Conservation (phyloP, 2,888 invertebrate species). For the Choristoneura rosaceana region DNA sequence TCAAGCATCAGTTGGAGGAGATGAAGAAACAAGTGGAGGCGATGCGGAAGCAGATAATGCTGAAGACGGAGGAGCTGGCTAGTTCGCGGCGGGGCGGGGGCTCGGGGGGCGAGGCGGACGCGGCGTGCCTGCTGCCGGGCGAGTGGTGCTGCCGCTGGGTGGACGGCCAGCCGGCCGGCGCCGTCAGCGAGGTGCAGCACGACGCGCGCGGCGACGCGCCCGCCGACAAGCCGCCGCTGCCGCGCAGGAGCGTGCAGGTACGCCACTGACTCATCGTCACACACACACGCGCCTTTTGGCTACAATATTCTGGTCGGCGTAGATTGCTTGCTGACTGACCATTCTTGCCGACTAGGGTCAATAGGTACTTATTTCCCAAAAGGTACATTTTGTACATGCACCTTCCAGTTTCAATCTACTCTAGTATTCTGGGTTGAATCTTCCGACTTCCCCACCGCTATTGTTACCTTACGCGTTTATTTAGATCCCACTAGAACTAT, state of each 20-base stretch:
- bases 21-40: constrained; percentile 74
- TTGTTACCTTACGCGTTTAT: too few relatives aligned
- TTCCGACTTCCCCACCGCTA: too few relatives aligned
- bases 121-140: constrained; percentile 71
- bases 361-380: too few relatives aligned
- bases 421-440: too few relatives aligned
- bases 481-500: too few relatives aligned
- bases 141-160: constrained; percentile 89
- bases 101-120: constrained; percentile 57
- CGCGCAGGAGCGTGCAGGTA: constrained; percentile 75
- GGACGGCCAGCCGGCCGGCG: constrained; percentile 89
- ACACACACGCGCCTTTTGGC: too few relatives aligned
- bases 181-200: constrained; percentile 73
- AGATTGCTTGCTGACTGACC: too few relatives aligned
- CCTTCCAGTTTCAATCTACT: too few relatives aligned
- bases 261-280: neutral
- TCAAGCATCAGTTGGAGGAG: constrained; percentile 68
- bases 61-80: constrained; percentile 58
- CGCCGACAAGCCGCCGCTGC: constrained; percentile 71
- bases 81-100: constrained; percentile 45
- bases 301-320: too few relatives aligned
- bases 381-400: too few relatives aligned
- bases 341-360: too few relatives aligned
- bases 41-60: constrained; percentile 70
- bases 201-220: constrained; percentile 66